Percentiles rank a stretch among this genome's conserved stretches.
Conservation (phyloP, 1,140 invertebrate genomes). For the Drosophila seguyi region DNA sequence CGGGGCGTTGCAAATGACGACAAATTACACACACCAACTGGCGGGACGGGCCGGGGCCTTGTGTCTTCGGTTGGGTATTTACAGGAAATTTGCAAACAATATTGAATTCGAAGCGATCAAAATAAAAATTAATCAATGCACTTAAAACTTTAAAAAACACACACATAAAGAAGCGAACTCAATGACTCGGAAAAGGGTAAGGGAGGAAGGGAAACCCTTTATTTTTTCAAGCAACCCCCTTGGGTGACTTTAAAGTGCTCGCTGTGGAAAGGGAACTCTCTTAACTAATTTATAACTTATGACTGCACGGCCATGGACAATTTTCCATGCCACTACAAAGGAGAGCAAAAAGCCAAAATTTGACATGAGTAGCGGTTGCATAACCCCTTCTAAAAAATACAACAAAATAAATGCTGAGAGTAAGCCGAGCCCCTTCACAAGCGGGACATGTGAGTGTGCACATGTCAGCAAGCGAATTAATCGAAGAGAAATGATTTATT, state of each 20-base stretch:
- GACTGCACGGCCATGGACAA: slow-evolving; percentile 79
- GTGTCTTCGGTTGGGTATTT: slow-evolving; percentile 54
- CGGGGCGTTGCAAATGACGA: slow-evolving; percentile 71
- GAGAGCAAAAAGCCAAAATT: slow-evolving; percentile 84
- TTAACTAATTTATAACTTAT: slow-evolving; percentile 84
- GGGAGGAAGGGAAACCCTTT: slow-evolving; percentile 33
- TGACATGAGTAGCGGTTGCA: slow-evolving; percentile 82
- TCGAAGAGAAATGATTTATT: slow-evolving; percentile 85
- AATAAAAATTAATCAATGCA: slow-evolving; percentile 84
- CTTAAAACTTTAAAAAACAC: slow-evolving; percentile 63
- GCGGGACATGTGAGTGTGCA: slow-evolving; percentile 55
- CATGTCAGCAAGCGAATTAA: slow-evolving; percentile 85
- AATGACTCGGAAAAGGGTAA: slow-evolving; percentile 73
- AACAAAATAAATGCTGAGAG: neutral
- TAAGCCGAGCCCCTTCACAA: slow-evolving; percentile 24
- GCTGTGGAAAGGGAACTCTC: slow-evolving; percentile 40
- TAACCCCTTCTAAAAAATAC: slow-evolving; percentile 57
- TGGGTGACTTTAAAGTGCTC: slow-evolving; percentile 65
- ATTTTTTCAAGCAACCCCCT: slow-evolving; percentile 30
- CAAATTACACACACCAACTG: slow-evolving; percentile 82
- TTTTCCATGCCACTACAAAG: slow-evolving; percentile 85
- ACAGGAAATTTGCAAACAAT: slow-evolving; percentile 80
- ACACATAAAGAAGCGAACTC: slow-evolving; percentile 39
- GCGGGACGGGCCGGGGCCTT: slow-evolving; percentile 5
- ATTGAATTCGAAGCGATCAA: slow-evolving; percentile 80